Evolutionary conservation across 2,113 vertebrate species (phyloP).

Genomic region (Dasyprocta punctata): DNA sequence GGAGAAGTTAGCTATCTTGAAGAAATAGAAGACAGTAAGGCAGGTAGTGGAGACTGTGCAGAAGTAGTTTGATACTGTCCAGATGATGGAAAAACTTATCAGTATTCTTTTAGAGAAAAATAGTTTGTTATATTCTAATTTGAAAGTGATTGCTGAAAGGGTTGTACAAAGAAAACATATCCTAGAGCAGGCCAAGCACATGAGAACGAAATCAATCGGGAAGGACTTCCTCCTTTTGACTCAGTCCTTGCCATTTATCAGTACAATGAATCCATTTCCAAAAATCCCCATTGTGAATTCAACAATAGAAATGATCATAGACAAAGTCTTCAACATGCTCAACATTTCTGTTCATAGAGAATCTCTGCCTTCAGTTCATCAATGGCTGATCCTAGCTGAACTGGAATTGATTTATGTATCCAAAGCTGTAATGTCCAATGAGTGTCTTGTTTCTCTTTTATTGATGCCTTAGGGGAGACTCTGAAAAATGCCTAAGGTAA

Average conservation of each 20-base stretch:
- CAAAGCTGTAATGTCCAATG: not conserved
- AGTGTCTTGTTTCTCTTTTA: not conserved
- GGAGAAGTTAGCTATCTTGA: conserved; percentile 35
- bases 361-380: not conserved
- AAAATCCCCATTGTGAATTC: not conserved
- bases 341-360: not conserved
- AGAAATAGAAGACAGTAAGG: conserved; percentile 34
- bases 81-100: not conserved
- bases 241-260: not conserved
- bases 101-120: not conserved
- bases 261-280: not conserved
- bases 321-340: not conserved
- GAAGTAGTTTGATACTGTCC: not conserved
- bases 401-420: not conserved
- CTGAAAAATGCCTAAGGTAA: not conserved
- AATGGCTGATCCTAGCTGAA: not conserved
- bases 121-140: not conserved
- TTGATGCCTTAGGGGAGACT: not conserved
- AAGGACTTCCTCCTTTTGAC: not conserved
- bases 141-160: not conserved
- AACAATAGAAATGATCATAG: not conserved
- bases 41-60: not conserved
- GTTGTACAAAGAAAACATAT: not conserved
- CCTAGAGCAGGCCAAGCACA: not conserved
- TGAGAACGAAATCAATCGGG: not conserved